Percentiles rank a stretch among this genome's conserved stretches.
Conservation (phyloP, 2,797 vertebrate species). For the Eupleurogrammus muticus region DNA sequence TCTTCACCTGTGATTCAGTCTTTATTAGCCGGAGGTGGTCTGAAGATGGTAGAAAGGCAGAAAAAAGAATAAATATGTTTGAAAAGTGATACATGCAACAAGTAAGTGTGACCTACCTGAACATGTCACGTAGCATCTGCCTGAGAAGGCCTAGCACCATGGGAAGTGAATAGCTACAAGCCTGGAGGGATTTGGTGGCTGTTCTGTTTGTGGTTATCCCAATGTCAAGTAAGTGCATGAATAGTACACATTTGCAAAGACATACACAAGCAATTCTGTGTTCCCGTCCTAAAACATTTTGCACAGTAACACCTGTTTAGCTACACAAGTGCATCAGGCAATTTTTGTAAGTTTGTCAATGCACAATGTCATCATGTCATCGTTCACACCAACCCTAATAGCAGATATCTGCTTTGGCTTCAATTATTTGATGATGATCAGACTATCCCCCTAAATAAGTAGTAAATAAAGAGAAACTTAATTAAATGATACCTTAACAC, state of each 20-base stretch:
- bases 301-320: too few relatives aligned
- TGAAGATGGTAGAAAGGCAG: background rate
- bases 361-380: too few relatives aligned
- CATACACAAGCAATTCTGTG: background rate
- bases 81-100: slow-evolving; percentile 1
- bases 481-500: too few relatives aligned
- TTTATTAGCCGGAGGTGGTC: slow-evolving; percentile 35
- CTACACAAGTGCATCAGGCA: too few relatives aligned
- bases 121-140: background rate
- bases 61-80: background rate
- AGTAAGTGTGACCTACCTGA: slow-evolving; percentile 1
- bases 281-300: slow-evolving; percentile 13
- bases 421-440: too few relatives aligned
- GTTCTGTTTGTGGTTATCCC: slow-evolving; percentile 28
- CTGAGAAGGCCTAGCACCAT: background rate
- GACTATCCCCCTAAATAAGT: too few relatives aligned
- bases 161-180: background rate
- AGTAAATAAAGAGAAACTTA: too few relatives aligned
- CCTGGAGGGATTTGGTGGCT: slow-evolving; percentile 1
- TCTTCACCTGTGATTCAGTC: slow-evolving; percentile 33
- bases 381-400: too few relatives aligned
- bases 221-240: slow-evolving; percentile 21
- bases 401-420: too few relatives aligned
- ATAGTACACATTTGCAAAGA: slow-evolving; percentile 17
- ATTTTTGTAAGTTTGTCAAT: too few relatives aligned